Conservation (phyloP, 2,797 vertebrate genomes). For the Micropoecilia bifurca region DNA sequence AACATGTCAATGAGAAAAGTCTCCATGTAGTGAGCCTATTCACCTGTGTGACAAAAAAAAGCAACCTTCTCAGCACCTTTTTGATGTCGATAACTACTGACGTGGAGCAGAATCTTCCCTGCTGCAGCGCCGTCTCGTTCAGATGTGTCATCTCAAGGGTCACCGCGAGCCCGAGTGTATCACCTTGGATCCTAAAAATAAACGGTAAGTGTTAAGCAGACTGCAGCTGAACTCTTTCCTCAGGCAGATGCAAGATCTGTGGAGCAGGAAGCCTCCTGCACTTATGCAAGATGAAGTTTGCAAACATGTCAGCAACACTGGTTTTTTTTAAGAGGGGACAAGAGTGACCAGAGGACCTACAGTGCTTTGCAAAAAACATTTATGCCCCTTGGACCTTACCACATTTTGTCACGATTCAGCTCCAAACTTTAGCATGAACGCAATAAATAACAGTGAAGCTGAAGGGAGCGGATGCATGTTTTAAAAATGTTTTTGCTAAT, state of each 20-base stretch:
- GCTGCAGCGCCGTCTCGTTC: constrained; percentile 31
- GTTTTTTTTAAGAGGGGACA: background rate
- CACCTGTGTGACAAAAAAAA: constrained; percentile 6
- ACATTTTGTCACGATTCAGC: background rate
- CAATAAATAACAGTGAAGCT: background rate
- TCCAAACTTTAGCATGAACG: background rate
- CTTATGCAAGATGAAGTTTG: constrained; percentile 12
- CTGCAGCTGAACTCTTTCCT: constrained; percentile 17
- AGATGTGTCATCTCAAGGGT: constrained; percentile 30
- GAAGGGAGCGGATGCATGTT: background rate
- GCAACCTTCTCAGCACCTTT: constrained; percentile 1
- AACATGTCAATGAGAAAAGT: constrained; percentile 3
- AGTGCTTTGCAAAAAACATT: background rate
- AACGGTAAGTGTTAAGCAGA: constrained; percentile 15
- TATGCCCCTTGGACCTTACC: background rate
- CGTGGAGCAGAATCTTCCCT: constrained; percentile 18
- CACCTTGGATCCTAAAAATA: constrained; percentile 47
- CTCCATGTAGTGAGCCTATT: background rate
- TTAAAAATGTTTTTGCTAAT: background rate
- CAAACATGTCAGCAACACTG: constrained; percentile 20
- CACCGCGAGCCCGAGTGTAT: constrained; percentile 27
- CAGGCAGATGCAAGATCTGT: constrained; percentile 16
- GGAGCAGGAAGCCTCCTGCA: constrained; percentile 8
- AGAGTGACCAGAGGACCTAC: background rate
- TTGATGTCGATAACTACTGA: constrained; percentile 39